A percentile compares a stretch with the other conserved stretches of the same genome.
phyloP scores from a whole-genome alignment of 53 echinoderm and acorn worm species.

The Holothuria leucospilota region DNA sequence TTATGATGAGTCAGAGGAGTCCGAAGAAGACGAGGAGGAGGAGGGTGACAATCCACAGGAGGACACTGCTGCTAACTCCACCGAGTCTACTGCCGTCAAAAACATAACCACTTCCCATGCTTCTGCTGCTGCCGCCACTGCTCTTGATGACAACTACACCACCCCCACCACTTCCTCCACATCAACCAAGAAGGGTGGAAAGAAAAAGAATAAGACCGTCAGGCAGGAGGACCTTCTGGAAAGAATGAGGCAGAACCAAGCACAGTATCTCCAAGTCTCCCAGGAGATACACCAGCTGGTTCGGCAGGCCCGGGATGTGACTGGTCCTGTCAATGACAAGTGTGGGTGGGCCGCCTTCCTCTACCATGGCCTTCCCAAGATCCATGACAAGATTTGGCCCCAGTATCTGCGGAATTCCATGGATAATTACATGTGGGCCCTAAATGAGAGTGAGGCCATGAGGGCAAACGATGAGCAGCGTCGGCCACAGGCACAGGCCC shows the following conservation, averaged over 20 bases:
- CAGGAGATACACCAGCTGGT: constrained; percentile 8
- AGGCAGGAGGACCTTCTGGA: constrained; percentile 14
- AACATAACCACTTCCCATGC: constrained; percentile 6
- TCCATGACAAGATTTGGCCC: constrained; percentile 10
- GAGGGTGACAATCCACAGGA: too few relatives aligned
- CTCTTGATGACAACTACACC: constrained; percentile 11
- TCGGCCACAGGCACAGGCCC: background rate
- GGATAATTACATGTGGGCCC: constrained; percentile 10
- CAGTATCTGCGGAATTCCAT: constrained; percentile 10
- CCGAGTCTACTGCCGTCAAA: constrained; percentile 6
- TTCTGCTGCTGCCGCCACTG: constrained; percentile 14
- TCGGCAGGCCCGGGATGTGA: background rate
- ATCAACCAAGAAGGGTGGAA: constrained; percentile 14
- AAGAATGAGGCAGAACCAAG: constrained; percentile 10
- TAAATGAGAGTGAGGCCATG: constrained; percentile 14
- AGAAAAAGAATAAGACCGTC: constrained; percentile 14
- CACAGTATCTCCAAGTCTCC: constrained; percentile 14
- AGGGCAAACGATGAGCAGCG: constrained; percentile 7
- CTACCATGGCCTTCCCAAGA: constrained; percentile 6
- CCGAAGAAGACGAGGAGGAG: too few relatives aligned
- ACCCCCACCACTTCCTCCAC: constrained; percentile 14
- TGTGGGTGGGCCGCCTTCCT: constrained; percentile 7
- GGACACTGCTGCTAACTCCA: constrained; percentile 1
- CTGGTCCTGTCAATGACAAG: constrained; percentile 14
- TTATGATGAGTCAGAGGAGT: too few relatives aligned